Base-by-base conservation (phyloP, 2,888 invertebrate genomes). In the Lasiommata megera region DNA sequence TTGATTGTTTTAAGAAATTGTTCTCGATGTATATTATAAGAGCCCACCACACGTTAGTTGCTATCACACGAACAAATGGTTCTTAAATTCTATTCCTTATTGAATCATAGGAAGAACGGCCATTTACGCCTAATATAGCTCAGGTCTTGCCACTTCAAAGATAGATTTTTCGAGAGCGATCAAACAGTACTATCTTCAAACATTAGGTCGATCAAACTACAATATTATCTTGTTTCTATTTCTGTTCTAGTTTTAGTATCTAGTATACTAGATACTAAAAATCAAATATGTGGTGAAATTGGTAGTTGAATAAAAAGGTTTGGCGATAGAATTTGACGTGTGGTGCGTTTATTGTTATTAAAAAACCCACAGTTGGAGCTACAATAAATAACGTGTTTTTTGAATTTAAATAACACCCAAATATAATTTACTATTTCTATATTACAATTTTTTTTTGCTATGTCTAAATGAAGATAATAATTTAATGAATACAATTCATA, bases 1-100 rank as follows among this genome's bases (percentile, higher is more conserved):
- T 71, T 65, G 66, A 62, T 68, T 70, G 71, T 73, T 76, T 69
- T 31, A 31, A 31, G 31, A 62, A 16, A 29, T 51, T 71, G 63
- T 70, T 71, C 67, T 68, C 63, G 40, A 56, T 53, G 12, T 29
- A 48, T 36, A 53, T 52, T 60, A 23, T 40, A 12, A 31, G 11
- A 34, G 34, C 11, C 11, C 1, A 3, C 34, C 11, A 1, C 34
- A 3, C 34, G 11, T 9, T 3, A 11, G 11, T 1, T 34, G 9
- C 11, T 3, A 34, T 34, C 34, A 11, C 34, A 11, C 3, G 11
- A 34, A 11, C 11, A 11, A 34, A 1, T 11, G 5, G 23, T 23
- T 23, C 23, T 23, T 23, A 23, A 23, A 23, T n/a, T n/a, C 23
- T 23, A 23, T 23, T 23, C 5, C n/a, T 23, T 23, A 23, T 23